phyloP scores from a whole-genome alignment of 2,113 vertebrate genomes.

The Hyperopisus bebe region DNA sequence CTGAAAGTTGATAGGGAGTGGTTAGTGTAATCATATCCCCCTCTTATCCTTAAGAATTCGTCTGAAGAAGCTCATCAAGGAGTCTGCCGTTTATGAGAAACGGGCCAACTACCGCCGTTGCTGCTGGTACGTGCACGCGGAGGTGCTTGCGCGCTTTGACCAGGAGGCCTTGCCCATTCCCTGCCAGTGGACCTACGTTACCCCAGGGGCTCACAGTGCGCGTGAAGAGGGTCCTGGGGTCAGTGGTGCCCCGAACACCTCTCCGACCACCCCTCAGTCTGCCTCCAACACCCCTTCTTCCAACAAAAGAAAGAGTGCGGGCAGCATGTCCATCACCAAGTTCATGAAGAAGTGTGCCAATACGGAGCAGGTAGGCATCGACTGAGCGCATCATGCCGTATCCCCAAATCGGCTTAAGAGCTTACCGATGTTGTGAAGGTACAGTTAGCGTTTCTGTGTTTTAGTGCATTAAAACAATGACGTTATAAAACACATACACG shows the following conservation, averaged over 20 bases:
- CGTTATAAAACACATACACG: neutral
- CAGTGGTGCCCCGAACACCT: conserved; percentile 47
- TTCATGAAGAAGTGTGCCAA: conserved; percentile 82
- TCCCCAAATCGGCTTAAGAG: neutral
- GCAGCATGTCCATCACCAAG: conserved; percentile 87
- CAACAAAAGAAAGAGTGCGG: conserved; percentile 68
- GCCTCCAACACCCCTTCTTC: conserved; percentile 38
- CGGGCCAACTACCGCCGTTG: conserved; percentile 67
- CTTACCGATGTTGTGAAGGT: neutral
- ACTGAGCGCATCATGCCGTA: neutral
- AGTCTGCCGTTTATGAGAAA: conserved; percentile 87
- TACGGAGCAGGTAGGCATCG: conserved; percentile 60
- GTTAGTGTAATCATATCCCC: neutral
- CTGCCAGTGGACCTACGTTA: conserved; percentile 85
- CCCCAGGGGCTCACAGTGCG: conserved; percentile 56
- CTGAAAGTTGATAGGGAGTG: neutral
- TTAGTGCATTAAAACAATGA: neutral
- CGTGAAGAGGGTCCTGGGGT: conserved; percentile 62
- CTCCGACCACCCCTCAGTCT: conserved; percentile 52
- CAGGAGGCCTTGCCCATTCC: conserved; percentile 80
- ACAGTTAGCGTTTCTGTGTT: neutral
- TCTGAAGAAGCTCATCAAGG: conserved; percentile 78
- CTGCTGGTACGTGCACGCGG: conserved; percentile 86
- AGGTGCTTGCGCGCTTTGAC: conserved; percentile 71
- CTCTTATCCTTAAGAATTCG: conserved; percentile 62